phyloP scores from a whole-genome alignment of 2,797 vertebrate species.

The Columba guinea region DNA sequence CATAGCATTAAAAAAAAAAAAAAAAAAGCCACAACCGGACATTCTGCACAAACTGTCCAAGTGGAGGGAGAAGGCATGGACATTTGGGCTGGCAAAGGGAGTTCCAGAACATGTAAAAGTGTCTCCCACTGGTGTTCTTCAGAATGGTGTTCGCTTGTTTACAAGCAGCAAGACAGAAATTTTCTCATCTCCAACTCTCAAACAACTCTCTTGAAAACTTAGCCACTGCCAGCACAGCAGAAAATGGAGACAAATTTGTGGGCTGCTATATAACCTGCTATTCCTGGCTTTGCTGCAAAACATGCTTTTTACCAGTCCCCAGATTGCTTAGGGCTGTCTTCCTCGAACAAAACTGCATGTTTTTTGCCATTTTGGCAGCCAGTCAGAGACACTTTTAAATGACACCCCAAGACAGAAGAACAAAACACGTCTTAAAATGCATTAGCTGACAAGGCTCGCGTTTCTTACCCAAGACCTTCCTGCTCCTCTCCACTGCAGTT shows the following conservation, averaged over 20 bases:
- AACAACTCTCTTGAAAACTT: not conserved
- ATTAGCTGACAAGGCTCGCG: rapidly evolving
- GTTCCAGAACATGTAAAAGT: rapidly evolving
- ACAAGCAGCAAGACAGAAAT: rapidly evolving
- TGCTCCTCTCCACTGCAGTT: conserved; percentile 94
- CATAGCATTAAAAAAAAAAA: not conserved
- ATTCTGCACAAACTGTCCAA: not conserved
- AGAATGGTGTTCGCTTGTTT: not conserved
- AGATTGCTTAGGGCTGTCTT: not conserved
- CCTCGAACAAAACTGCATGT: not conserved
- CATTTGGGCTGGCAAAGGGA: not conserved
- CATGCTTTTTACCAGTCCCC: not conserved
- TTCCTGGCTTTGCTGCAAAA: too few species aligned
- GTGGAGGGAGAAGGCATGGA: rapidly evolving
- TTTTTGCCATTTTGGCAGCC: not conserved
- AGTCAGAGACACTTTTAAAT: not conserved
- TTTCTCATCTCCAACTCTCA: not conserved
- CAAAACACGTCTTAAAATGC: rapidly evolving
- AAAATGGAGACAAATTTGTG: not conserved
- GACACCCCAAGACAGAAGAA: rapidly evolving
- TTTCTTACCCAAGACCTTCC: conserved; percentile 82
- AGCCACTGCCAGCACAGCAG: not conserved
- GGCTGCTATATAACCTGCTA: not conserved
- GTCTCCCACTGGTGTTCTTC: not conserved
- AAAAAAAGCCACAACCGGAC: not conserved